Conservation (phyloP, 2,888 invertebrate genomes). For the Amphipyra berbera region DNA sequence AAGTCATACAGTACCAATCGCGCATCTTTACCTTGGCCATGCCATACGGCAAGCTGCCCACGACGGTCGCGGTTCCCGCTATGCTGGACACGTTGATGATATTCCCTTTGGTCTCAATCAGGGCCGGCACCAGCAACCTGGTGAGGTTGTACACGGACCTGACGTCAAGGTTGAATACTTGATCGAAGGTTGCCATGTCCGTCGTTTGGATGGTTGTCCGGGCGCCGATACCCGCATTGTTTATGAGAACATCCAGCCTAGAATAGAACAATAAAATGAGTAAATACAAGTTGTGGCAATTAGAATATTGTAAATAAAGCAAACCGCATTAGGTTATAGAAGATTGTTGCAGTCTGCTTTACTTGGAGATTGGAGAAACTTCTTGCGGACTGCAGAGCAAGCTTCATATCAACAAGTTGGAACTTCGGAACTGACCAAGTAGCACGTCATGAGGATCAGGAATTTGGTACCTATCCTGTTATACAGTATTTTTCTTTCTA, state of each 20-base stretch:
- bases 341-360: too few relatives aligned
- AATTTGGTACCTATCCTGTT: too few relatives aligned
- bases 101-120: slow-evolving; percentile 90
- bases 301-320: too few relatives aligned
- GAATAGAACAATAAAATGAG: not conserved
- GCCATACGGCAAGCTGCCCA: slow-evolving; percentile 95
- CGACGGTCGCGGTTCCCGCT: slow-evolving; percentile 91
- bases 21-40: slow-evolving; percentile 92
- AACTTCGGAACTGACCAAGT: too few relatives aligned
- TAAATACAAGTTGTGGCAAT: too few relatives aligned
- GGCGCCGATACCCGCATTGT: slow-evolving; percentile 89
- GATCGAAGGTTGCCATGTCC: slow-evolving; percentile 64
- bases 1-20: too few relatives aligned
- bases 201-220: slow-evolving; percentile 68
- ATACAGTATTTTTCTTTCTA: too few relatives aligned
- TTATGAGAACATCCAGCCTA: slow-evolving; percentile 68
- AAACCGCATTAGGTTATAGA: too few relatives aligned
- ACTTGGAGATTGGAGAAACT: too few relatives aligned
- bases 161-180: slow-evolving; percentile 91
- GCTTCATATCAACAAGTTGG: too few relatives aligned
- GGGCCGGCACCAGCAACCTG: slow-evolving; percentile 91
- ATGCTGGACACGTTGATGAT: slow-evolving; percentile 94
- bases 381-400: too few relatives aligned
- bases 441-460: too few relatives aligned
- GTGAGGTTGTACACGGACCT: slow-evolving; percentile 91